Evolutionary conservation across 2,113 vertebrate genomes (phyloP).

Genomic region (Oxygymnocypris stewartii): DNA sequence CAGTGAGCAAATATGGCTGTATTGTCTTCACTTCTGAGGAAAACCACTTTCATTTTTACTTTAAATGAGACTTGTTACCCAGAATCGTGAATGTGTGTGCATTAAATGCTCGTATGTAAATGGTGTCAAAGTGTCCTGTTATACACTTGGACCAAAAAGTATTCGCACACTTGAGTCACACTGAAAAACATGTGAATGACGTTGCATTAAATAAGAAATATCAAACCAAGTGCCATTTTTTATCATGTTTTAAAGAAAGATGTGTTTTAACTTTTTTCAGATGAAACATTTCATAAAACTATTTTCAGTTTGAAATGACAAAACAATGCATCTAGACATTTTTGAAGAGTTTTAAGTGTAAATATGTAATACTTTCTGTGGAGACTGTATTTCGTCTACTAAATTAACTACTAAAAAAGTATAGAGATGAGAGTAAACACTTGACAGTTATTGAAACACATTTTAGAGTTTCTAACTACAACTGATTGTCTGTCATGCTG

Average conservation of each 20-base stretch:
- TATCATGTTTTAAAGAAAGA: not conserved
- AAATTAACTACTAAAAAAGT: not conserved
- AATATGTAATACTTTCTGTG: not conserved
- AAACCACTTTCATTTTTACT: conserved; percentile 20
- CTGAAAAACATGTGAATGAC: not conserved
- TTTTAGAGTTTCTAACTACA: not conserved
- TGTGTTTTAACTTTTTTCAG: not conserved
- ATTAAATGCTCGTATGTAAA: not conserved
- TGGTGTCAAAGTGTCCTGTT: not conserved
- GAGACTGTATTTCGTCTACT: not conserved
- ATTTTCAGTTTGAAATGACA: not conserved
- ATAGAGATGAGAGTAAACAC: not conserved
- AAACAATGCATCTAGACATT: not conserved
- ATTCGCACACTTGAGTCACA: not conserved
- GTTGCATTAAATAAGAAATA: not conserved
- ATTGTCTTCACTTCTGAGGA: conserved; percentile 16
- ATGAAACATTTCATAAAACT: not conserved
- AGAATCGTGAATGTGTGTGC: not conserved
- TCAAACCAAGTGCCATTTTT: not conserved
- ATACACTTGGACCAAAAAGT: not conserved
- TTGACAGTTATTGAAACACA: not conserved
- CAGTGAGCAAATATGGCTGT: not conserved
- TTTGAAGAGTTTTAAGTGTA: not conserved
- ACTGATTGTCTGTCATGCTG: not conserved
- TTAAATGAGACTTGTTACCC: conserved; percentile 5